These are phyloP conservation scores for Corythornis madagascariensis DNA, from an alignment of 2,113 vertebrate species.

Conservation along the genomic window DNA sequence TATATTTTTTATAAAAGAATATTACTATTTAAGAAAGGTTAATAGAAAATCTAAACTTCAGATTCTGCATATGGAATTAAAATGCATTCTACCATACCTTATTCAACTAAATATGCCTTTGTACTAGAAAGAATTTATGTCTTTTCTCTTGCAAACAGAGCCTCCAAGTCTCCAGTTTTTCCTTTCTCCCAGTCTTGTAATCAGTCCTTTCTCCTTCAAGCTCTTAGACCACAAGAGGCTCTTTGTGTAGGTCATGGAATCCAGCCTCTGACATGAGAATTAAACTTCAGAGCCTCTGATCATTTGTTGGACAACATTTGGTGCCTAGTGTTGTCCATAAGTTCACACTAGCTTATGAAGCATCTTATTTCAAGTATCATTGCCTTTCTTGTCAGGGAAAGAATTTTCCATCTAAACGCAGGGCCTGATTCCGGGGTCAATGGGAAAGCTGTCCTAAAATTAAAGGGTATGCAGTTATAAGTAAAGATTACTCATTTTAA, in stretches of 20 bases:
- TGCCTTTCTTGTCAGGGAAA: background rate
- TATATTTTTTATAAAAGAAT: background rate
- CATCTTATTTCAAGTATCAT: constrained; percentile 25
- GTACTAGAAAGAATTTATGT: background rate
- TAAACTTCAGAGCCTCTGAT: background rate
- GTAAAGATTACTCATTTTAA: background rate
- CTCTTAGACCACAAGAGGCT: background rate
- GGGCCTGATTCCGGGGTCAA: background rate
- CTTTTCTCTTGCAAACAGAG: background rate
- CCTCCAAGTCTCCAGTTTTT: background rate
- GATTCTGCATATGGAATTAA: background rate
- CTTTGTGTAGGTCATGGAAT: background rate
- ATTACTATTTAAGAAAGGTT: background rate
- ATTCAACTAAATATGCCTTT: background rate
- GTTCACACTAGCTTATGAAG: background rate
- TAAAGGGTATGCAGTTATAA: background rate
- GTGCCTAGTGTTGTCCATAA: background rate
- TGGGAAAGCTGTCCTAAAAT: background rate
- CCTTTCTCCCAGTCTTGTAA: background rate
- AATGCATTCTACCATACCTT: background rate
- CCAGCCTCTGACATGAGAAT: background rate
- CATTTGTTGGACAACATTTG: background rate
- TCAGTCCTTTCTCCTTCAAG: background rate
- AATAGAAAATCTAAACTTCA: background rate
- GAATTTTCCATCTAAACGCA: constrained; percentile 31